phyloP scores from a whole-genome alignment of 2,113 vertebrate genomes.

The Syrmaticus mikado region DNA sequence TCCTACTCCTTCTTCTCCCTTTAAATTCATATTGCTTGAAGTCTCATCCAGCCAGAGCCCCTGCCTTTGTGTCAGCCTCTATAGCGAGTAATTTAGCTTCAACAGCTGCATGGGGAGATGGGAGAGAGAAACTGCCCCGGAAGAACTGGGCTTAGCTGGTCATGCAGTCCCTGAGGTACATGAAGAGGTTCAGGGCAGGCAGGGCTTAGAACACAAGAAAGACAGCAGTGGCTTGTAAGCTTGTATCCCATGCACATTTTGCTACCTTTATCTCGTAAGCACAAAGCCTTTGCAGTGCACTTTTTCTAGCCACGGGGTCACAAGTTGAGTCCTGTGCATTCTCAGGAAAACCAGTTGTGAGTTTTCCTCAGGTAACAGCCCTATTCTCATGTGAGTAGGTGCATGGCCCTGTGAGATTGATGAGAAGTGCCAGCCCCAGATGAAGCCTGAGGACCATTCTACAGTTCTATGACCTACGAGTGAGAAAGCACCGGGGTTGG shows the following conservation, averaged over 20 bases:
- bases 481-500: background rate
- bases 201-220: background rate
- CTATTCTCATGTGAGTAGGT: background rate
- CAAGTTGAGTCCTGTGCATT: background rate
- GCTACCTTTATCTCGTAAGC: background rate
- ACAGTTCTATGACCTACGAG: background rate
- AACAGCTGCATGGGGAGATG: background rate
- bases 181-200: background rate
- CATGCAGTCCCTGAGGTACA: background rate
- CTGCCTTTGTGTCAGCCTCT: constrained; percentile 14
- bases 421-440: background rate
- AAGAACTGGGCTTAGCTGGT: background rate
- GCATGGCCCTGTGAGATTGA: background rate
- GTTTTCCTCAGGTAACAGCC: background rate
- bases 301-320: background rate
- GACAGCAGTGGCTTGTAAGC: background rate
- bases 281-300: background rate
- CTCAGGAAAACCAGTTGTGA: background rate
- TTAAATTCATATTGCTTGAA: constrained; percentile 4
- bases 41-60: background rate
- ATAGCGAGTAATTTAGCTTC: background rate
- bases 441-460: background rate
- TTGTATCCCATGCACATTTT: background rate
- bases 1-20: background rate
- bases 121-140: background rate